phyloP scores from a whole-genome alignment of 1,140 invertebrate genomes.

The Diabrotica undecimpunctata region DNA sequence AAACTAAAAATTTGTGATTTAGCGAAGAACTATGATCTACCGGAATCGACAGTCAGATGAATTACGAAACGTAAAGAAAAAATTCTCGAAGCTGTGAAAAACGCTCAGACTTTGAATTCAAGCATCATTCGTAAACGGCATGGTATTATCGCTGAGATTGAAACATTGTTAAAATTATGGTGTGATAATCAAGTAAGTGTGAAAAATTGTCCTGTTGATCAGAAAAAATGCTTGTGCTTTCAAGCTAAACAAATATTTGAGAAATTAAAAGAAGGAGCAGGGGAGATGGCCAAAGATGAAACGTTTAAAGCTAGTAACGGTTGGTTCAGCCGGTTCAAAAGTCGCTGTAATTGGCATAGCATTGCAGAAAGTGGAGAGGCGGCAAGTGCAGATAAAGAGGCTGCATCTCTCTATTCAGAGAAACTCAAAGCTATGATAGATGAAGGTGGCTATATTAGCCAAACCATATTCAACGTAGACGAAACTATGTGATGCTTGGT shows the following conservation, averaged over 20 bases:
- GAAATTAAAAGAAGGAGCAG: too few relatives aligned
- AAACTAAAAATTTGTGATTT: too few relatives aligned
- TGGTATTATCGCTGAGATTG: too few relatives aligned
- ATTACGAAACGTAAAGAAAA: constrained; percentile 34
- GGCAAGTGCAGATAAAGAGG: constrained; percentile 40
- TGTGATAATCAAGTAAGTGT: too few relatives aligned
- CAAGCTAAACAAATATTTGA: too few relatives aligned
- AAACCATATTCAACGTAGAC: too few relatives aligned
- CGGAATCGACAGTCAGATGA: constrained; percentile 43
- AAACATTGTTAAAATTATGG: too few relatives aligned
- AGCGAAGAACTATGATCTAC: constrained; percentile 17
- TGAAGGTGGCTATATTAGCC: constrained; percentile 33
- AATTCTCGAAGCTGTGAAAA: constrained; percentile 34
- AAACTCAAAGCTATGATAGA: constrained; percentile 45
- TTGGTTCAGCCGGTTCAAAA: constrained; percentile 44
- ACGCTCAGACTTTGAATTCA: too few relatives aligned
- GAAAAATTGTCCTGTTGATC: too few relatives aligned
- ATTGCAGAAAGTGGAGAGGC: constrained; percentile 43
- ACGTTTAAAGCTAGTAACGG: constrained; percentile 40
- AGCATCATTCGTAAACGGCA: too few relatives aligned
- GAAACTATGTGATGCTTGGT: too few relatives aligned
- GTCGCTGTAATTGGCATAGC: constrained; percentile 33
- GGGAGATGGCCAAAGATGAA: constrained; percentile 35
- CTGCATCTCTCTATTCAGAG: constrained; percentile 39
- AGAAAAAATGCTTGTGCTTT: too few relatives aligned